These are phyloP conservation scores for Sericinus montela DNA, from an alignment of 2,888 invertebrate genomes.

Conservation along the genomic window DNA sequence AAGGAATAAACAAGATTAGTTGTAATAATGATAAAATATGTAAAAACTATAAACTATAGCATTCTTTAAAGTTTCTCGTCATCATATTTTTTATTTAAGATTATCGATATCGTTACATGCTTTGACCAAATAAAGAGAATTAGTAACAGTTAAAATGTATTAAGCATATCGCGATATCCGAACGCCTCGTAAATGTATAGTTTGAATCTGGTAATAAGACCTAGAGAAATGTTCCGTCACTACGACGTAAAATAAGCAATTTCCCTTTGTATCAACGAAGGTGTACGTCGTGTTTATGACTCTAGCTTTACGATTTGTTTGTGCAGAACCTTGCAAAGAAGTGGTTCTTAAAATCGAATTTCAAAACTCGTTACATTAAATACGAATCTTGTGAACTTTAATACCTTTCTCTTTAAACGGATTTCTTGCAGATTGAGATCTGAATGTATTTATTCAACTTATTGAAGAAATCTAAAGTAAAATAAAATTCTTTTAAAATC, in stretches of 20 bases:
- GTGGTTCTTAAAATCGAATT: slow-evolving; percentile 58
- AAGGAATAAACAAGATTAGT: no score
- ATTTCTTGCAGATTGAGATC: background rate
- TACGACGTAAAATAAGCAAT: slow-evolving; percentile 74
- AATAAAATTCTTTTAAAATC: no score
- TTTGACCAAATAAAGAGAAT: background rate
- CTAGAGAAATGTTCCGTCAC: slow-evolving; percentile 49
- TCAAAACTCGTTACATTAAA: slow-evolving; percentile 50
- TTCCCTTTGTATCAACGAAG: slow-evolving; percentile 72
- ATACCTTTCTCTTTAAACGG: slow-evolving; percentile 21
- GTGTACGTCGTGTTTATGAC: slow-evolving; percentile 65
- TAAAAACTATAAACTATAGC: no score
- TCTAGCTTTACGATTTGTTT: slow-evolving; percentile 69
- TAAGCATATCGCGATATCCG: slow-evolving; percentile 22
- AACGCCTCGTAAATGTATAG: slow-evolving; percentile 58
- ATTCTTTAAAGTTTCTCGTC: no score
- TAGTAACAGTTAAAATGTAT: background rate
- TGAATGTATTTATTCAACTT: background rate
- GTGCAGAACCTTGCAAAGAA: slow-evolving; percentile 40
- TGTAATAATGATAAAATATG: no score
- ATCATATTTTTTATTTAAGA: background rate
- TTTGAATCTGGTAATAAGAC: slow-evolving; percentile 59
- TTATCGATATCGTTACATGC: no score
- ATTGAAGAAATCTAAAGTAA: no score
- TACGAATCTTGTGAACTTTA: slow-evolving; percentile 33